Evolutionary conservation across 2,888 invertebrate species (phyloP), one percentile per base, ranked within the genome.

Genomic region (Latrodectus elegans): DNA sequence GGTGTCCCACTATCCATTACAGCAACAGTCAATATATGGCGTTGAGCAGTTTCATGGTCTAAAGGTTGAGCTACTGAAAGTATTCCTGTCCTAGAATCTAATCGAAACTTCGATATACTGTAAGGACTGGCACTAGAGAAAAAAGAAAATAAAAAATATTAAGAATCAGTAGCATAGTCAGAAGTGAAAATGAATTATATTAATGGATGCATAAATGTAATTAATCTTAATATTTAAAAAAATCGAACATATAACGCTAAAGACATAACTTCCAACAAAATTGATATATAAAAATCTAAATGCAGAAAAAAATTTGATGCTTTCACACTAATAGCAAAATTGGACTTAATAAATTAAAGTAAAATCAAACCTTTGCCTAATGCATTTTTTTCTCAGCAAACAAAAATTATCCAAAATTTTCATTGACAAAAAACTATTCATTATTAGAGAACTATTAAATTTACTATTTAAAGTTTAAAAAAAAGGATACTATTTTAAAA

Each of bases 31-130:
- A 98, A 94, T 91, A 94, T 94, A 93, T 97, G 97, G 86, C 93
- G 94, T 88, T 94, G 93, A 91, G 95, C 95, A 0, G 93, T 94
- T 93, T 97, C 97, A 94, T 96, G 96, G 91, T 97, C 90, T 51
- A 90, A 67, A 22, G 90, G 94, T 90, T 95, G 95, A 0, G 97
- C 97, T 86, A 99, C 93, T 80, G 97, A 93, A 74, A 99, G 94
- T 92, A 96, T 97, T 60, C 98, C 98, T 91, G 95, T 95, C 84
- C 95, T 94, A 84, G 97, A 96, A 93, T 97, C 96, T 88, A 98
- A 94, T 74, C 95, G 94, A 92, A 98, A 97, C 90, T 96, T 94
- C 77, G 94, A 93, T 79, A 95, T 92, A 68, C 88, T 88, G 49
- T 84, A 74, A 4, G 86, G 88, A 65, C 86, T 88, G n/a, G 89